phyloP scores from a whole-genome alignment of 2,797 vertebrate species.

The Manis javanica region DNA sequence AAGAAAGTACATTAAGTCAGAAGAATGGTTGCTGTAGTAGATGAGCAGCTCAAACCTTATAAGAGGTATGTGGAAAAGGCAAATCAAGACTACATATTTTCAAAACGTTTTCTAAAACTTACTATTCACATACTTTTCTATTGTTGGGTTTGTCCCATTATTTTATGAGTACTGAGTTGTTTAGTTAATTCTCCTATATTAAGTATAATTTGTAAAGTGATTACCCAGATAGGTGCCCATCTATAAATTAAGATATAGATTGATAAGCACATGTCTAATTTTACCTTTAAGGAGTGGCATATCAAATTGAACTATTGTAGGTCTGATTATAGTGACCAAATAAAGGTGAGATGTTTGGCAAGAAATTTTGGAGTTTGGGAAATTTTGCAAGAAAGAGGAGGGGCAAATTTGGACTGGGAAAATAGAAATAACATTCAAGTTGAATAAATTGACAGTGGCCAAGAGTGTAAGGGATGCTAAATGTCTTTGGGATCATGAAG shows the following conservation, averaged over 20 bases:
- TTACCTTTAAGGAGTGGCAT: conserved; percentile 15
- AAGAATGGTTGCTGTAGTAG: background rate
- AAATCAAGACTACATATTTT: background rate
- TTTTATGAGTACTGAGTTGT: conserved; percentile 5
- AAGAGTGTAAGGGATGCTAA: background rate
- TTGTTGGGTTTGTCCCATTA: background rate
- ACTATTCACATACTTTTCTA: background rate
- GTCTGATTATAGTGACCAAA: conserved; percentile 38
- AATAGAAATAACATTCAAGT: background rate
- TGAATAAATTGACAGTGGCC: background rate
- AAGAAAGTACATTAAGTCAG: background rate
- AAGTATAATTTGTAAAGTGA: conserved; percentile 4
- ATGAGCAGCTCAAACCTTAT: background rate
- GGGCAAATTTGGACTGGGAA: background rate
- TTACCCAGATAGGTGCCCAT: background rate
- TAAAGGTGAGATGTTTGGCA: conserved; percentile 22
- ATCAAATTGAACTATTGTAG: conserved; percentile 33
- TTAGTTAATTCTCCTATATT: background rate
- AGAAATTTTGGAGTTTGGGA: conserved; percentile 37
- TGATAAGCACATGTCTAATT: conserved; percentile 20
- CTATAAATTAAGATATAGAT: conserved; percentile 29
- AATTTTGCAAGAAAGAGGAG: conserved; percentile 51
- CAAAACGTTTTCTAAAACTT: background rate
- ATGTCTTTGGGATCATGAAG: background rate
- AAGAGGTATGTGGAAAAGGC: background rate